Percentiles rank a stretch among this genome's conserved stretches.
Conservation (phyloP, 2,888 invertebrate species). For the Drosophila austrosaltans region DNA sequence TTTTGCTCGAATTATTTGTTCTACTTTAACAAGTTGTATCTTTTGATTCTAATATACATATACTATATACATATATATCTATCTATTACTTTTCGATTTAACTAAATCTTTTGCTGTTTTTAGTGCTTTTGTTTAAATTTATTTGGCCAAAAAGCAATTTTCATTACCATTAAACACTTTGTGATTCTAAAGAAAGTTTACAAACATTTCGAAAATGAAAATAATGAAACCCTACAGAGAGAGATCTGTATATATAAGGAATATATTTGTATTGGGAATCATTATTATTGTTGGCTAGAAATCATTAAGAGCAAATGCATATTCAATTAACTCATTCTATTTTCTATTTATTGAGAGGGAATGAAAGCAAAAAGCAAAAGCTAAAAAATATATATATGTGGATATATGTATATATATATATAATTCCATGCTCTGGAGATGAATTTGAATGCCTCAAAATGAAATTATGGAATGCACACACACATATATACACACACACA, state of each 20-base stretch:
- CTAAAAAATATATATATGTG: conserved; percentile 29
- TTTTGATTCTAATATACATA: too few relatives aligned
- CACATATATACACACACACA: conserved; percentile 2
- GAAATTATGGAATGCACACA: conserved; percentile 63
- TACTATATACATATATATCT: too few relatives aligned
- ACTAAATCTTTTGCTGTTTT: neutral
- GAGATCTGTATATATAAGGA: conserved; percentile 5
- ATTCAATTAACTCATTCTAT: conserved; percentile 60
- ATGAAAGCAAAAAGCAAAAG: conserved; percentile 21
- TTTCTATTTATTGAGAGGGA: conserved; percentile 9
- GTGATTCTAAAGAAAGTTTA: neutral
- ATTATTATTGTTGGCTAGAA: conserved; percentile 45
- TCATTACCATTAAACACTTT: neutral
- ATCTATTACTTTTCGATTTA: too few relatives aligned
- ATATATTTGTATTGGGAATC: conserved; percentile 23
- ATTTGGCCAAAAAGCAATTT: neutral
- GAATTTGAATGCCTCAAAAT: conserved; percentile 40
- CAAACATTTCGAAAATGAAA: neutral
- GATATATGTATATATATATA: neutral
- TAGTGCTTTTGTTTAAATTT: neutral
- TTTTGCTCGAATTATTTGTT: too few relatives aligned
- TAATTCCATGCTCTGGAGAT: conserved; percentile 40
- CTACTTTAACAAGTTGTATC: too few relatives aligned
- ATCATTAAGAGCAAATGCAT: conserved; percentile 58
- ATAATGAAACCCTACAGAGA: neutral